phyloP scores from a whole-genome alignment of 1,140 invertebrate genomes.

The Drusus annulatus region DNA sequence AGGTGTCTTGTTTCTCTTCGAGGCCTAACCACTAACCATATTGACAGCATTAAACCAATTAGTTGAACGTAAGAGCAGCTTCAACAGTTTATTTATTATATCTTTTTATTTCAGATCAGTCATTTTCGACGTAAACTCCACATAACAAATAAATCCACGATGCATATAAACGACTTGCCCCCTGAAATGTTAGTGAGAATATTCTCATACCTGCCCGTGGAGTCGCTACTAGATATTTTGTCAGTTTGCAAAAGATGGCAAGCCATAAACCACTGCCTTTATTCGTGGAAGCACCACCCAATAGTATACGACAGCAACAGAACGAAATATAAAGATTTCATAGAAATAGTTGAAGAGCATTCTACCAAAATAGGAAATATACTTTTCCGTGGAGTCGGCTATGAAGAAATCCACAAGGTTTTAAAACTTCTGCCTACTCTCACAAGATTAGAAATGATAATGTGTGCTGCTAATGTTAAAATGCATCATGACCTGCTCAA shows the following conservation, averaged over 20 bases:
- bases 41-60: too few relatives aligned
- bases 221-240: slow-evolving; percentile 63
- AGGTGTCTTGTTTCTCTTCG: too few relatives aligned
- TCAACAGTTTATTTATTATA: too few relatives aligned
- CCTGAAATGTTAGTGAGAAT: slow-evolving; percentile 66
- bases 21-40: too few relatives aligned
- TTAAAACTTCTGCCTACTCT: slow-evolving; percentile 5
- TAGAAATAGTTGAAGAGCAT: slow-evolving; percentile 11
- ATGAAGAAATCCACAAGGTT: not conserved
- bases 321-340: slow-evolving; percentile 7
- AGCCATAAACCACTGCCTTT: slow-evolving; percentile 62
- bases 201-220: slow-evolving; percentile 64
- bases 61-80: too few relatives aligned
- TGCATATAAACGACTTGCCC: slow-evolving; percentile 63
- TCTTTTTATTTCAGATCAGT: not conserved
- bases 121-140: slow-evolving; percentile 4
- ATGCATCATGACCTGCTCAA: slow-evolving; percentile 3
- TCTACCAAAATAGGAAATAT: slow-evolving; percentile 35
- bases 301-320: slow-evolving; percentile 64
- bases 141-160: slow-evolving; percentile 26
- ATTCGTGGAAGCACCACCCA: slow-evolving; percentile 62
- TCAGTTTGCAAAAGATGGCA: slow-evolving; percentile 65
- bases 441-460: slow-evolving; percentile 5
- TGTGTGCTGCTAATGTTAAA: slow-evolving; percentile 17
- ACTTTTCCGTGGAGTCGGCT: slow-evolving; percentile 13